Evolutionary conservation across 2,797 vertebrate genomes (phyloP), one percentile per base, ranked within the genome.

Genomic region (Acrossocheilus fasciatus): DNA sequence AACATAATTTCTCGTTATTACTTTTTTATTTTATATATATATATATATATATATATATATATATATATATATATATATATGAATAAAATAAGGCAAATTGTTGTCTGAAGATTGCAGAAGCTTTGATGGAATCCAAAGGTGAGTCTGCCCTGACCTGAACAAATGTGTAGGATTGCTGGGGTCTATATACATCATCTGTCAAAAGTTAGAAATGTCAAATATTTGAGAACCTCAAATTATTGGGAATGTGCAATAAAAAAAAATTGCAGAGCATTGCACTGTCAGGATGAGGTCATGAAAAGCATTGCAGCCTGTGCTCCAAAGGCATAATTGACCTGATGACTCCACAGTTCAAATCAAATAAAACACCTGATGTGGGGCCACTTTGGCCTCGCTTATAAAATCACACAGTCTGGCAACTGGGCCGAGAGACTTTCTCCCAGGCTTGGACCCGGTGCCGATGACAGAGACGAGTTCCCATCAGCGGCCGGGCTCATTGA

Each of bases 401-500:
- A 30, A 70, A 85, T 79, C 54, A 17, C 52, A 54, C 15, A 23
- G 82, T 14, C 45, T 59, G 9, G 76, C 18, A 52, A 47, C 34
- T 62, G 54, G 50, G 77, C 68, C 50, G 52, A 86, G 79, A 89
- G 57, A 39, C 20, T 34, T 36, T 79, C 26, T 62, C 79, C 52
- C n/a, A 34, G 4, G 15, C 39, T 78, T 50, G 10, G 6, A 4
- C 9, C 57, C 23, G 15, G 62, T 15, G 26, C 30, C 26, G 62
- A 30, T 26, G 26, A 66, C 64, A 66, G 64, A 34, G 6, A 8
- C 23, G 18, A 64, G 30, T 74, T 82, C 69, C 88, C 84, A 87
- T 66, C 64, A 66, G 26, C 62, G 26, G 4, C 17, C 14, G 2
- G 64, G 73, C 30, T 68, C 86, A 90, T 89, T 85, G 84, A 91